A percentile compares a stretch with the other conserved stretches of the same genome.
Conservation (phyloP, 2,797 vertebrate species). For the Premnoplex brunnescens region DNA sequence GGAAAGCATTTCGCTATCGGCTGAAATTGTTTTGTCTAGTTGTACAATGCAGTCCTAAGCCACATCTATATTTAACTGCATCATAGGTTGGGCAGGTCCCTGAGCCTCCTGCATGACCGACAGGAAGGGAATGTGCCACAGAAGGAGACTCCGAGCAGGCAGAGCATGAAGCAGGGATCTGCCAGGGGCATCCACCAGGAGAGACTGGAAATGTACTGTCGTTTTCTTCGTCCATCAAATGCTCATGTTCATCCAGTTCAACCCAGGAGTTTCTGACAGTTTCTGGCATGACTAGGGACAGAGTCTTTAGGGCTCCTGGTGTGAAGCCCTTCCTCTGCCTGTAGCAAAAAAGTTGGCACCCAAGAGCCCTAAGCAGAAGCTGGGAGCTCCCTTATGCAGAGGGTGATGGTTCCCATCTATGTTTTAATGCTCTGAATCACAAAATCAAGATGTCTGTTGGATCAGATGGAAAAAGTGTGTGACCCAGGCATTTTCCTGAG, state of each 20-base stretch:
- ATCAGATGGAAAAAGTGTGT: not conserved
- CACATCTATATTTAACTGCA: not conserved
- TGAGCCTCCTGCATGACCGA: not conserved
- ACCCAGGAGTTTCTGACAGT: not conserved
- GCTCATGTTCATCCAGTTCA: not conserved
- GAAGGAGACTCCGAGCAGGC: not conserved
- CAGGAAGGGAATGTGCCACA: accelerated
- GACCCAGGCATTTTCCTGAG: not conserved
- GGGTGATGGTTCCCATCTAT: not conserved
- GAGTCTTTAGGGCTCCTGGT: accelerated
- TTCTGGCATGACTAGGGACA: not conserved
- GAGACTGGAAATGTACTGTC: not conserved
- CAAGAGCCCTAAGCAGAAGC: not conserved
- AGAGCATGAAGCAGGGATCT: accelerated
- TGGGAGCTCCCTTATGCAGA: not conserved
- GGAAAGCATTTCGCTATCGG: not conserved
- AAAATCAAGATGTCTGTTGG: not conserved
- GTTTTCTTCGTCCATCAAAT: not conserved
- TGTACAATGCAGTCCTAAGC: not conserved
- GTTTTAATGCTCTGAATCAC: not conserved
- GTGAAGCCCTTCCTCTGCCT: not conserved
- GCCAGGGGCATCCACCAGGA: not conserved
- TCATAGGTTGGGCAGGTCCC: not conserved
- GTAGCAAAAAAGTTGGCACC: not conserved
- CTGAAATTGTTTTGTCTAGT: not conserved